Conservation (phyloP, 2,113 vertebrate species). For the Hirundichthys speculiger region DNA sequence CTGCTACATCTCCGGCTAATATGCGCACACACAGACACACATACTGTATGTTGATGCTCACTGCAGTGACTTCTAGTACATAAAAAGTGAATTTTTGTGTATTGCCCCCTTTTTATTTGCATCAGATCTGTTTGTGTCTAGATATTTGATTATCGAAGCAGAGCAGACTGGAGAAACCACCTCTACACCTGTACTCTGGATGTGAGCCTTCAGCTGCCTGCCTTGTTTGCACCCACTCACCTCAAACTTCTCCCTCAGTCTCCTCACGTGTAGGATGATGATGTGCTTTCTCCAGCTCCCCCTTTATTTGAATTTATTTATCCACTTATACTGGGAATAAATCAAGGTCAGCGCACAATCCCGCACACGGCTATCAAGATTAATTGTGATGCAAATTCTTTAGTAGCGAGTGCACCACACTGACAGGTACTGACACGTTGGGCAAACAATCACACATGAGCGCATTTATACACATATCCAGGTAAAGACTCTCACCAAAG, state of each 20-base stretch:
- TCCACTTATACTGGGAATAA: conserved; percentile 74
- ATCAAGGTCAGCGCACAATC: conserved; percentile 80
- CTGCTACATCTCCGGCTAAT: too few relatives aligned
- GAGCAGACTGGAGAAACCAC: not conserved
- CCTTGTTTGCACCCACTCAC: conserved; percentile 20
- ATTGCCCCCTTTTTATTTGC: too few relatives aligned
- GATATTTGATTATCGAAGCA: not conserved
- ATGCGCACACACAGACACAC: too few relatives aligned
- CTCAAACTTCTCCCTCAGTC: conserved; percentile 33
- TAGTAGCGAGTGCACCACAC: conserved; percentile 37
- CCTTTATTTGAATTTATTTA: conserved; percentile 73
- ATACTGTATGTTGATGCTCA: too few relatives aligned
- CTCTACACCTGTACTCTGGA: not conserved
- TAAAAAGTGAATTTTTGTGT: too few relatives aligned
- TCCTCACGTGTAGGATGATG: conserved; percentile 49
- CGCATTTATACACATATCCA: conserved; percentile 11
- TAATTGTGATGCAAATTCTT: conserved; percentile 82
- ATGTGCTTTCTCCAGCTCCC: conserved; percentile 39
- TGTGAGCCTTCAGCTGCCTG: conserved; percentile 2
- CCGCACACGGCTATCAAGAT: conserved; percentile 76
- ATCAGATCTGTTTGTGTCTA: not conserved
- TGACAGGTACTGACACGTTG: conserved; percentile 78
- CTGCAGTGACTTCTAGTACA: too few relatives aligned
- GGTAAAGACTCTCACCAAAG: conserved; percentile 11
- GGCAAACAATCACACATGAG: conserved; percentile 33